A percentile compares a stretch with the other conserved stretches of the same genome.
Evolutionary conservation across 2,797 vertebrate species (phyloP).

Genomic region (Oreochromis grahami): DNA sequence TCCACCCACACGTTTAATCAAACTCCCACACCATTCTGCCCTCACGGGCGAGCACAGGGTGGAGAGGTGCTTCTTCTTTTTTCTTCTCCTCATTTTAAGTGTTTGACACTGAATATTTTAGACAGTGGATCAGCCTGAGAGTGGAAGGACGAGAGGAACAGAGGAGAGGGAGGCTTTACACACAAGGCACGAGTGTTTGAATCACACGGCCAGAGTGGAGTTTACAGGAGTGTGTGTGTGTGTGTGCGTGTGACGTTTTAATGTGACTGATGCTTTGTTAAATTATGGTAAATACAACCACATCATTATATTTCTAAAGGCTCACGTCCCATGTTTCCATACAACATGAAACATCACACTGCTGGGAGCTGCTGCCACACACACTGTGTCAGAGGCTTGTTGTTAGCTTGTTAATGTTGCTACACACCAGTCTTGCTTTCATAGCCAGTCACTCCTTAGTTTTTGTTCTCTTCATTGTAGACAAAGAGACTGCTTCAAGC

Average conservation of each 20-base stretch:
- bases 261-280: not conserved
- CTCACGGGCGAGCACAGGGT: not conserved
- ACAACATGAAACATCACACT: not conserved
- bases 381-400: not conserved
- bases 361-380: not conserved
- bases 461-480: not conserved
- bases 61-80: not conserved
- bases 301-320: not conserved
- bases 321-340: not conserved
- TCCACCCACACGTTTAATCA: constrained; percentile 16
- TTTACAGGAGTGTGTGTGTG: not conserved
- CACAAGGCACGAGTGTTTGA: not conserved
- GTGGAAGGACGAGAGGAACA: not conserved
- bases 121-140: not conserved
- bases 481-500: not conserved
- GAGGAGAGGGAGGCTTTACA: not conserved
- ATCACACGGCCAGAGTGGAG: not conserved
- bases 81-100: not conserved
- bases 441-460: not conserved
- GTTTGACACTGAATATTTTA: not conserved
- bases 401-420: not conserved
- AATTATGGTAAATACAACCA: not conserved
- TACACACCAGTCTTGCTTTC: not conserved
- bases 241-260: not conserved
- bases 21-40: not conserved